Evolutionary conservation across 2,888 invertebrate genomes (phyloP), one percentile per base, ranked within the genome.

Genomic region (Lissonota sp.): DNA sequence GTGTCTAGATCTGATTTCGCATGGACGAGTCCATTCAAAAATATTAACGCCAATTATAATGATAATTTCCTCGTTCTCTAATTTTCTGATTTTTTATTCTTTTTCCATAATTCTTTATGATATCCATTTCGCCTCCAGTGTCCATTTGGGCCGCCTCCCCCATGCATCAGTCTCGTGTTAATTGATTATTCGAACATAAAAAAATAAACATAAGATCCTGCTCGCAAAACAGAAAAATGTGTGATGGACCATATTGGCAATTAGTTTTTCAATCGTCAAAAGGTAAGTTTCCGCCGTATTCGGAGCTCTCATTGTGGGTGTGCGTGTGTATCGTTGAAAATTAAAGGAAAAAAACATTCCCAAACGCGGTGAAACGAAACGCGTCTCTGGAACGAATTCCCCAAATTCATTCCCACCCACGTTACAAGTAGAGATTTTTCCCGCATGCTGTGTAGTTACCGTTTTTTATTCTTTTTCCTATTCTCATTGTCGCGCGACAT

Each of bases 211-310:
- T 26, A 26, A 26, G 3, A 26, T 37, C 42, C 64, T 55, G 42
- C 55, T 44, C 7, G 63, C 8, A 55, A 64, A 64, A 37, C 6
- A 71, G 55, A 64, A 73, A 76, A 76, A 69, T 42, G 39, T 75
- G 60, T 80, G 80, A 78, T 78, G 66, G 71, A 42, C 77, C 76
- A 76, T 74, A 64, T 80, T 76, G 37, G 63, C 72, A 57, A 76
- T 66, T 44, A 62, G 58, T 57, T 76, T 72, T 44, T 16, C 64
- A 64, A 64, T 64, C 72, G 42, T 76, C 55, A 39, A 66, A 40
- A 88, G 89, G 89, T 89, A 88, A 89, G 89, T 88, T 63, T 67
- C 77, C 83, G 83, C 88, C 87, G 89, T 88, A 87, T 88, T 87
- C 87, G 88, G 86, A 89, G 87, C 86, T 86, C 82, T 84, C 70